A percentile compares a stretch with the other conserved stretches of the same genome.
Evolutionary conservation across 2,113 vertebrate species (phyloP).

Genomic region (Rostratula benghalensis): DNA sequence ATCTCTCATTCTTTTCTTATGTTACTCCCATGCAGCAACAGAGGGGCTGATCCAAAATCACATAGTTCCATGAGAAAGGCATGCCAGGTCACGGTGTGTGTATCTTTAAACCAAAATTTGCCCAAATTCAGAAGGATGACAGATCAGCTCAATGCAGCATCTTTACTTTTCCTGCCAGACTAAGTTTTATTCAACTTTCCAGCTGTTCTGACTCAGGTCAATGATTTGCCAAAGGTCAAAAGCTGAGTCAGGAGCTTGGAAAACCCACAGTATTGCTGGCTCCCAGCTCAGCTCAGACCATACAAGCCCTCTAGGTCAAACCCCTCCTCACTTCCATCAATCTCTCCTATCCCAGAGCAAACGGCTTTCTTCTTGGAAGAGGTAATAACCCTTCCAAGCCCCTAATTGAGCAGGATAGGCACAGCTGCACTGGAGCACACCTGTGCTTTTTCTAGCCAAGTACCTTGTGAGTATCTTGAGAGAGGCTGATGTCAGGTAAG

Average conservation of each 20-base stretch:
- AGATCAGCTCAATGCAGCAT: neutral
- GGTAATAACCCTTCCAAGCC: conserved; percentile 12
- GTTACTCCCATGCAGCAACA: neutral
- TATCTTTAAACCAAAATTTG: conserved; percentile 23
- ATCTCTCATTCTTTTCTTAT: neutral
- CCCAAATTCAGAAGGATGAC: conserved; percentile 6
- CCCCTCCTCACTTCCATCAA: neutral
- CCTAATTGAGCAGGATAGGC: neutral
- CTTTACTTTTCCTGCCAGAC: conserved; percentile 15
- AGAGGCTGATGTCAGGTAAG: conserved; percentile 29
- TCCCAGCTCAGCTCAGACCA: neutral
- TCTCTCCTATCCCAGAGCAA: neutral
- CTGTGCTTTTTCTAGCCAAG: conserved; percentile 29
- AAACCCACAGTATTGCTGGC: conserved; percentile 6
- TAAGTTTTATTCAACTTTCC: conserved; percentile 34
- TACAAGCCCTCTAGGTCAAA: conserved; percentile 15
- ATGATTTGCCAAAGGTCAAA: conserved; percentile 53
- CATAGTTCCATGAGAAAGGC: neutral
- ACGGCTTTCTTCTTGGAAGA: neutral
- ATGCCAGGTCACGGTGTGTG: neutral
- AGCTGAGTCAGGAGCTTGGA: conserved; percentile 51
- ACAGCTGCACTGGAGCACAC: conserved; percentile 52
- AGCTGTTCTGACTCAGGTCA: conserved; percentile 57
- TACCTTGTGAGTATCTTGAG: conserved; percentile 16
- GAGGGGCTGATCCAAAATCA: neutral